These are phyloP conservation scores for Melanostoma scalare DNA, from an alignment of 2,888 invertebrate species.

Conservation along the genomic window DNA sequence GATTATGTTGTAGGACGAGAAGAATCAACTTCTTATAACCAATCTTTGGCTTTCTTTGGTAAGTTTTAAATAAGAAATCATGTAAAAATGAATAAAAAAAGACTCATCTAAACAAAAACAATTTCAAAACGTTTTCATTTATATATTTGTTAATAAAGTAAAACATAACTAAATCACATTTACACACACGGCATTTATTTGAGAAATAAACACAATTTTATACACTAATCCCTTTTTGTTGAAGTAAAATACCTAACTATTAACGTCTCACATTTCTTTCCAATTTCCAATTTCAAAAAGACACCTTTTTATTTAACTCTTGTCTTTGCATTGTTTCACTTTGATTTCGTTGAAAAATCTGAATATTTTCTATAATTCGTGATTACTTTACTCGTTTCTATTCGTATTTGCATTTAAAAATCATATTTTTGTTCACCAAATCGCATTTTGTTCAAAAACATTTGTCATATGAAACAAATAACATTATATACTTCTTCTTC, in stretches of 20 bases:
- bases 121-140: constrained; percentile 2
- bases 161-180: constrained; percentile 64
- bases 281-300: constrained; percentile 22
- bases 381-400: background rate
- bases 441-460: background rate
- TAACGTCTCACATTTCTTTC: constrained; percentile 33
- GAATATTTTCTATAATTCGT: constrained; percentile 9
- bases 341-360: constrained; percentile 20
- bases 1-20: constrained; percentile 91
- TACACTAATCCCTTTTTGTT: background rate
- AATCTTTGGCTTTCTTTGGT: constrained; percentile 98
- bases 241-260: background rate
- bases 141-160: constrained; percentile 23
- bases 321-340: constrained; percentile 38
- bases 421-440: background rate
- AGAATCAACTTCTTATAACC: constrained; percentile 97
- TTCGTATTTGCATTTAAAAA: background rate
- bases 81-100: constrained; percentile 73
- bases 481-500: background rate
- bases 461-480: background rate
- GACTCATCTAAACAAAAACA: constrained; percentile 60
- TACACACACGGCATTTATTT: constrained; percentile 77
- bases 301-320: constrained; percentile 37
- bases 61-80: constrained; percentile 85
- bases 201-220: constrained; percentile 5